Evolutionary conservation across 2,888 invertebrate species (phyloP), one percentile per base, ranked within the genome.

Genomic region (Auanema freiburgensis): DNA sequence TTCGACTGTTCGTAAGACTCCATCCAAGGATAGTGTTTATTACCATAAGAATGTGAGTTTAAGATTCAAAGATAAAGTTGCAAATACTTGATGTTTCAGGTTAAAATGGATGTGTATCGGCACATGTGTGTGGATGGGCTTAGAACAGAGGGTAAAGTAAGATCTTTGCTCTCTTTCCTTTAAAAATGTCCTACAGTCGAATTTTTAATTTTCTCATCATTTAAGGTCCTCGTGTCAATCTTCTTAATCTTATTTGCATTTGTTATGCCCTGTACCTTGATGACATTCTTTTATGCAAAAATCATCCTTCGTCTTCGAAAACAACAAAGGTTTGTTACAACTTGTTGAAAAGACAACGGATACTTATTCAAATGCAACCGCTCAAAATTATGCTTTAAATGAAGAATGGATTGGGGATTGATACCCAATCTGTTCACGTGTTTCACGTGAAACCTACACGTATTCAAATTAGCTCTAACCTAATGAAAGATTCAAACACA

Each of bases 241-340:
- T 68, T 69, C 51, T 50, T 72, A n/a, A 63, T 70, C 18, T 23
- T 74, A 16, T 71, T 72, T 23, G 72, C 73, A 1, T 76, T 76
- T 55, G 46, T 74, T 6, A 53, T 76, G 14, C 76, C 76, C 10
- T 72, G 74, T 58, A 69, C 71, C 57, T 61, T 71, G 6, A 57
- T 76, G 14, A 70, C 71, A 8, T 72, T 65, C 64, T 76, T 74
- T 61, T 76, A 76, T 59, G 69, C 67, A 8, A 67, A 65, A 59
- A 76, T 76, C 11, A 65, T 71, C 10, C 54, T 74, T n/a, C 63
- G 73, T 16, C 59, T 76, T 16, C 60, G 71, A 25, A 51, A 59
- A 56, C 76, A 76, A 52, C 66, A 67, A 55, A 65, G 70, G 73
- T 72, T 14, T 16, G 53, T 44, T n/a, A 16, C 12, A 46, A 40